phyloP scores from a whole-genome alignment of 2,888 invertebrate species.

The Eueremaeus valkanovi region DNA sequence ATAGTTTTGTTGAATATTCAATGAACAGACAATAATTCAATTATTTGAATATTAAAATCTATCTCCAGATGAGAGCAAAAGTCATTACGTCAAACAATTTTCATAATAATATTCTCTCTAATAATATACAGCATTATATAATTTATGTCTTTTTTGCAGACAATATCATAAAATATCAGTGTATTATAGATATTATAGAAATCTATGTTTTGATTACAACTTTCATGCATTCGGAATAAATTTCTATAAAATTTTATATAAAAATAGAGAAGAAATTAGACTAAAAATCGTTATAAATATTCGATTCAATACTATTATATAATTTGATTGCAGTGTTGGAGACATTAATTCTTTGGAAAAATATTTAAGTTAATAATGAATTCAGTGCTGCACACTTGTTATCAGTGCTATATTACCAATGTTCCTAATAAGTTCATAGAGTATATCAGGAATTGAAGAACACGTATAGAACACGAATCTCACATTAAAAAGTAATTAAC shows the following conservation, averaged over 20 bases:
- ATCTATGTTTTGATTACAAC: not conserved
- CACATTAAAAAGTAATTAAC: constrained; percentile 20
- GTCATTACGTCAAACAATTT: constrained; percentile 6
- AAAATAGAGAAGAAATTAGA: not conserved
- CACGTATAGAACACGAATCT: constrained; percentile 2
- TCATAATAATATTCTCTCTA: not conserved
- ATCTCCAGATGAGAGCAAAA: not conserved
- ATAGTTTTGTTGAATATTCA: constrained; percentile 16
- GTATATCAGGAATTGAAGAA: not conserved
- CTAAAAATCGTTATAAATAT: not conserved
- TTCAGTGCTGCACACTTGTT: not conserved
- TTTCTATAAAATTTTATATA: not conserved
- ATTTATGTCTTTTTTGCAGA: not conserved
- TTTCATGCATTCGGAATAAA: not conserved
- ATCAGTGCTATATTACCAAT: not conserved
- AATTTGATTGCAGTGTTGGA: not conserved
- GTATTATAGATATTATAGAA: not conserved
- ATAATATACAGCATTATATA: not conserved
- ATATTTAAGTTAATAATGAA: constrained; percentile 10
- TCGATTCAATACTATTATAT: not conserved
- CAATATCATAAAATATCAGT: not conserved
- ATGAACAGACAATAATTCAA: not conserved
- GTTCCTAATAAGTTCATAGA: not conserved
- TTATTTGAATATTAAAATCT: not conserved
- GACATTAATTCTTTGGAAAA: not conserved